Base-by-base conservation (phyloP, 2,888 invertebrate genomes). In the Chirona hameri region DNA sequence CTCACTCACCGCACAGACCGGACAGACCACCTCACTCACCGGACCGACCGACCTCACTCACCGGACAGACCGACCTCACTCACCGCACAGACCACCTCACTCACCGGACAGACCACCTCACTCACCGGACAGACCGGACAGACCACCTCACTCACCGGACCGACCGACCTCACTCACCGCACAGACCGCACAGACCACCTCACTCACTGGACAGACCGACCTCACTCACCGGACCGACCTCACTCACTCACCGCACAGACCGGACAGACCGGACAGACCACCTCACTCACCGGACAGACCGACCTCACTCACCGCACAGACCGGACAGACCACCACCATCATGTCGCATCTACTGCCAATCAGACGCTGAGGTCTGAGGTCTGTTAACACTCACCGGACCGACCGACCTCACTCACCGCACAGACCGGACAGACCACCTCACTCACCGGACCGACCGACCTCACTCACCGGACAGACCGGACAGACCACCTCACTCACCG, bases 81-180 rank as follows among this genome's bases (percentile, higher is more conserved):
- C n/a, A n/a, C n/a, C n/a, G n/a, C n/a, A 15, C 29, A 29, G 29
- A 29, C 29, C 46, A 46, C 79, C 46, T 27, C 29, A 9, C 39
- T 76, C 76, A 76, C 76, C 76, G 0, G 18, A 39, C 31, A 29
- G 89, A 88, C 29, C 46, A 46, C 79, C 46, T 27, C 29, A 9
- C 39, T 76, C 76, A 76, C 76, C 76, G 0, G 18, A 39, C 31
- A 29, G 89, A 88, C n/a, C n/a, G n/a, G n/a, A 15, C 29, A 29
- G 29, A 29, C 29, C 46, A 46, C 79, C 46, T 27, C 29, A 9
- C 39, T 76, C 76, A 76, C 76, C 76, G 0, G 18, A 39, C 31
- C 27, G 89, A 88, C n/a, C n/a, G n/a, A n/a, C n/a, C n/a, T n/a
- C n/a, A n/a, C n/a, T n/a, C n/a, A n/a, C n/a, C n/a, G n/a, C n/a